phyloP scores from a whole-genome alignment of 2,113 vertebrate species.

The Tetraodon nigroviridis region DNA sequence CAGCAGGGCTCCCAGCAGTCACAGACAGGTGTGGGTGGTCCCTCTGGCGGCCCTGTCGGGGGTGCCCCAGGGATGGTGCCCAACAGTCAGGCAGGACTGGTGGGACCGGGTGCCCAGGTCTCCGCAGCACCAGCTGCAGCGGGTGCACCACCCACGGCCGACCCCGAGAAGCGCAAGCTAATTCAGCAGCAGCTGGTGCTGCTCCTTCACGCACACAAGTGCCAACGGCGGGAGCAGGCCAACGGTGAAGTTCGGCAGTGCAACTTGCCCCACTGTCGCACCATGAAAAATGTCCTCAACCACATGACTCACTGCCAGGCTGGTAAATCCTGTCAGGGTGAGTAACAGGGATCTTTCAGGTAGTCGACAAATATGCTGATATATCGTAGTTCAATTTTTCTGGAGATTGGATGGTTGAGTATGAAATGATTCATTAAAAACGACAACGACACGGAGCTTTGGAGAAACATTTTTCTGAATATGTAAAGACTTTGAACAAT shows the following conservation, averaged over 20 bases:
- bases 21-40: conserved; percentile 59
- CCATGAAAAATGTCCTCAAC: no score
- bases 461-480: no score
- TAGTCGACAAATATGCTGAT: conserved; percentile 1
- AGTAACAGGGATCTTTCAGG: conserved; percentile 17
- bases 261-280: conserved; percentile 97
- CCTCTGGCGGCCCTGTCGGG: conserved; percentile 53
- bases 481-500: no score
- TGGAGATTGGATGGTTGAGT: no score
- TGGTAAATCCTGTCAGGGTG: conserved; percentile 98
- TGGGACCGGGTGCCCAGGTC: conserved; percentile 61
- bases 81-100: conserved; percentile 78
- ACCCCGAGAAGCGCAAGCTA: conserved; percentile 97
- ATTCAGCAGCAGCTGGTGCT: conserved; percentile 98
- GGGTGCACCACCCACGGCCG: conserved; percentile 90
- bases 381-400: no score
- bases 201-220: conserved; percentile 95
- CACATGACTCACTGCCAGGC: no score
- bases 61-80: conserved; percentile 75
- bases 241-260: conserved; percentile 94
- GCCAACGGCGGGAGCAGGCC: conserved; percentile 95
- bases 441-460: no score
- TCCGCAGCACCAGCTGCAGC: conserved; percentile 69
- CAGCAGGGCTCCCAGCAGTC: conserved; percentile 67
- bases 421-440: no score